A percentile compares a stretch with the other conserved stretches of the same genome.
Conservation (phyloP, 2,797 vertebrate genomes). For the Chrosomus eos region DNA sequence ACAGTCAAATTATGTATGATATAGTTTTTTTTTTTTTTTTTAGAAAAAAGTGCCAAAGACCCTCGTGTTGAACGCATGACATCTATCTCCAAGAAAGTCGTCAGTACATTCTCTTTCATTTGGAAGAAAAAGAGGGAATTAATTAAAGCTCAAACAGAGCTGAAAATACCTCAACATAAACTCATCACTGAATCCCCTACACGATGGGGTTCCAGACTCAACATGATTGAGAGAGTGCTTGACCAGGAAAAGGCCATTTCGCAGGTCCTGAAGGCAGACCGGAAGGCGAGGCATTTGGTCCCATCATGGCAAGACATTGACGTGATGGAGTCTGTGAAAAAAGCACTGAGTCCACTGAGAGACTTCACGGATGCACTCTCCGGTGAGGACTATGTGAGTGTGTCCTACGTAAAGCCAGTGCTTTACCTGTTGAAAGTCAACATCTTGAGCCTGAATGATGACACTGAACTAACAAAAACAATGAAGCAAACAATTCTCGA, state of each 20-base stretch:
- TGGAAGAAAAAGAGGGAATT: not conserved
- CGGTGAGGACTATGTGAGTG: not conserved
- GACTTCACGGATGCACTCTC: constrained; percentile 4
- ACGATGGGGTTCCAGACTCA: not conserved
- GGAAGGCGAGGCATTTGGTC: not conserved
- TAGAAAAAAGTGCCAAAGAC: too few species aligned
- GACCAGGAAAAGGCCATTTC: constrained; percentile 11
- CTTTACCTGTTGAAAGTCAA: constrained; percentile 25
- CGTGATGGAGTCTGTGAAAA: constrained; percentile 14
- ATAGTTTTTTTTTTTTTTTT: too few species aligned
- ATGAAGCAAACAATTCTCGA: constrained; percentile 1
- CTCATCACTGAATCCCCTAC: not conserved
- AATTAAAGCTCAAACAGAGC: not conserved
- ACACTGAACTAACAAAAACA: constrained; percentile 44
- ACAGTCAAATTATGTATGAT: not conserved
- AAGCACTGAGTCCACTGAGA: not conserved
- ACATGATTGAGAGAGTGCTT: not conserved
- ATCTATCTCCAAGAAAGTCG: too few species aligned
- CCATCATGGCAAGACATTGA: not conserved
- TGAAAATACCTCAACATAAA: not conserved
- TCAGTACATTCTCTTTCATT: too few species aligned
- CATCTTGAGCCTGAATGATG: constrained; percentile 22
- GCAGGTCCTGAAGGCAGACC: constrained; percentile 8
- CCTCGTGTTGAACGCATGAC: too few species aligned
- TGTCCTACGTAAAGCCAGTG: not conserved